Base-by-base conservation (phyloP, 2,888 invertebrate species). In the Laspeyria flexula region DNA sequence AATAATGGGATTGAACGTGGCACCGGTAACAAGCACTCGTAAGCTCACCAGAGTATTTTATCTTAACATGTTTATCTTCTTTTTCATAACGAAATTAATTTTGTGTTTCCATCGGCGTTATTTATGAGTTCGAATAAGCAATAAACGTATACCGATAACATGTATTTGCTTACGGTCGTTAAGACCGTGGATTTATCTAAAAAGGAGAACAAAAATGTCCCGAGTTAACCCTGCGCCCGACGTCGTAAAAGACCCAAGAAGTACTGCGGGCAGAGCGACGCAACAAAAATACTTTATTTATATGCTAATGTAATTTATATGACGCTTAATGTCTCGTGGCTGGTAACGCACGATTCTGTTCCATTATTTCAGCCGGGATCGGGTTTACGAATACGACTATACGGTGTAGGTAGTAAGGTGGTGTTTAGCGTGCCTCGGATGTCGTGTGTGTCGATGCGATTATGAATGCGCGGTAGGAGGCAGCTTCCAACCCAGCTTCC, bases 281-380 rank as follows among this genome's bases (percentile, higher is more conserved):
- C 89, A 87, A 90, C 91, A 89, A 89, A 91, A 90, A 91, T 92
- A 90, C 90, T 92, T 92, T 91, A 92, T 92, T 91, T 92, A 92
- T 91, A 92, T 91, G 92, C 88, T 90, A 92, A 92, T 91, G 92
- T 92, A 90, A 92, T 91, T 92, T 92, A 92, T 92, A 91, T 90
- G 90, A 91, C 88, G 90, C 86, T 91, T 91, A 92, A 91, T 91
- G 90, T 90, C 90, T 90, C 85, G 83, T 88, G 85, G 86, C 81
- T 88, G 90, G 90, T 91, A 92, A 90, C 88, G 90, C 91, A 92
- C 91, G 90, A 90, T 88, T 89, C 84, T 81, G 83, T 75, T 86
- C 84, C 86, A 87, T 88, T 89, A 85, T 87, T 87, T 84, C 80
- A 83, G 79, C 43, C 49, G 43, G 34, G 33, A 47, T 23, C 33